These are phyloP conservation scores for Ephestia elutella DNA, from an alignment of 1,140 invertebrate species.

Conservation along the genomic window DNA sequence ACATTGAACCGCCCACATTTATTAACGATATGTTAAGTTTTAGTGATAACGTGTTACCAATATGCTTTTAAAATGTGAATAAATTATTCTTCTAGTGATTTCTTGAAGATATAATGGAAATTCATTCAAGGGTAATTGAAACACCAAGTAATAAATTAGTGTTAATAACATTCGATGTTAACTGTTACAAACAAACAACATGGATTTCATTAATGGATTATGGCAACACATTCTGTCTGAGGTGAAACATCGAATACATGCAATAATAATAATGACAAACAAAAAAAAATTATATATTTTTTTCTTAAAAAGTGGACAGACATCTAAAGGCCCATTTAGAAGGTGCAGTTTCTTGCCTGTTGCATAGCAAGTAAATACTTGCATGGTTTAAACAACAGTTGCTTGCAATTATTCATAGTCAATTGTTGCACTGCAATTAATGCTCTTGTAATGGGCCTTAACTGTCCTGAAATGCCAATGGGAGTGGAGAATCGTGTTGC, in stretches of 20 bases:
- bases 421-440: too few species aligned
- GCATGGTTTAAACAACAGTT: too few species aligned
- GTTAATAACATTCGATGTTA: slow-evolving; percentile 45
- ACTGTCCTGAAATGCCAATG: too few species aligned
- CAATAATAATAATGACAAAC: not conserved
- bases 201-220: slow-evolving; percentile 24
- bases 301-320: too few species aligned
- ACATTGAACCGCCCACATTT: slow-evolving; percentile 35
- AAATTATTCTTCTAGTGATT: not conserved
- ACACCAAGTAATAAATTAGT: slow-evolving; percentile 22
- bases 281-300: too few species aligned
- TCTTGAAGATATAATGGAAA: not conserved
- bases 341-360: too few species aligned
- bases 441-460: too few species aligned
- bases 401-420: too few species aligned
- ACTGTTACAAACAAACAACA: slow-evolving; percentile 39
- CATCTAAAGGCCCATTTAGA: too few species aligned
- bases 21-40: slow-evolving; percentile 24
- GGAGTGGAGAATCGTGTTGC: too few species aligned
- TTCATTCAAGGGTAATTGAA: slow-evolving; percentile 11
- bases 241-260: not conserved
- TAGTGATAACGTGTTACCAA: slow-evolving; percentile 20
- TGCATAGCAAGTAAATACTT: too few species aligned
- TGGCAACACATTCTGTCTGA: slow-evolving; percentile 33
- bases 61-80: slow-evolving; percentile 21